phyloP scores from a whole-genome alignment of 2,113 vertebrate genomes.

The Oncorhynchus kisutch region DNA sequence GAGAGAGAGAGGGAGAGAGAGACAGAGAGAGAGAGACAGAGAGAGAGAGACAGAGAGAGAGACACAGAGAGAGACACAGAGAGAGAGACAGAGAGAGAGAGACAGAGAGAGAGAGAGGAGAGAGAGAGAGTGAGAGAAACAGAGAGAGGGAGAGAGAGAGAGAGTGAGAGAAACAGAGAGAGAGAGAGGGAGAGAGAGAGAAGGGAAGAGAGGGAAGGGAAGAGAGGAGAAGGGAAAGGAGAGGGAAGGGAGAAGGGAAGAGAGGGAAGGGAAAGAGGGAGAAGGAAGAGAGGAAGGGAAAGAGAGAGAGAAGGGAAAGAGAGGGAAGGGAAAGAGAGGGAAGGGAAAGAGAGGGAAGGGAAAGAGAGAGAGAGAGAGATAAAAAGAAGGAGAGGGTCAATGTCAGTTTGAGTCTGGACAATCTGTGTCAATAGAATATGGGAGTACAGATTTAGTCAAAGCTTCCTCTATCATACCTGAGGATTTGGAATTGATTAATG shows the following conservation, averaged over 20 bases:
- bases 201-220: too few species aligned
- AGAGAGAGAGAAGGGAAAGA: too few species aligned
- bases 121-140: not conserved
- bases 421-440: not conserved
- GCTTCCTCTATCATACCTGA: not conserved
- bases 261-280: too few species aligned
- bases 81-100: conserved; percentile 41
- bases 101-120: not conserved
- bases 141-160: not conserved
- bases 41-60: not conserved
- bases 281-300: too few species aligned
- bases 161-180: not conserved
- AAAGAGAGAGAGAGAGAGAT: not conserved
- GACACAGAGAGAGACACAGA: conserved; percentile 44
- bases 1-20: too few species aligned
- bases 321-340: too few species aligned
- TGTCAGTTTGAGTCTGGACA: not conserved
- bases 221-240: too few species aligned
- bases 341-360: too few species aligned
- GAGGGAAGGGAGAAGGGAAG: too few species aligned
- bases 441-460: not conserved
- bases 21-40: too few species aligned
- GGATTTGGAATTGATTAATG: not conserved
- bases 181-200: too few species aligned
- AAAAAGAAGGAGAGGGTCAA: not conserved